Base-by-base conservation (phyloP, 2,113 vertebrate species). In the Gavialis gangeticus region DNA sequence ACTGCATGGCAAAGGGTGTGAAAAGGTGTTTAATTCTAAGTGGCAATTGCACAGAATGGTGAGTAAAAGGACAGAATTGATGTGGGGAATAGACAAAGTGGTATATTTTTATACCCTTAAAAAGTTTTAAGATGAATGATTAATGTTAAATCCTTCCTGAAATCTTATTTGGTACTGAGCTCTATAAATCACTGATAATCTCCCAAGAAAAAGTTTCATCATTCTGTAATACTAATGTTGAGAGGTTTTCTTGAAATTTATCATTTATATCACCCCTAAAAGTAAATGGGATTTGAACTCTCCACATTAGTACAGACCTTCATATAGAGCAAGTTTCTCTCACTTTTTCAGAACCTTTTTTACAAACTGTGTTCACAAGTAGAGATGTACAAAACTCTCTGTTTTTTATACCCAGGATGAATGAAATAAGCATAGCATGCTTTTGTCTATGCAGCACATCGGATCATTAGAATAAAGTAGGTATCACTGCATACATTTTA, bases 221-320 rank as follows among this genome's bases (percentile, higher is more conserved):
- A 4, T 96, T 94, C 9, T 3, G 81, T 91, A 96, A 94, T 96
- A 94, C 73, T 76, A 79, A 25, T 81, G 78, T 95, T 89, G 79
- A 97, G 88, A 95, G n/a, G 15, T 93, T 96, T 95, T 59, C 58
- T 96, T 95, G 75, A 69, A 87, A 94, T 97, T 96, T 95, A 96
- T 95, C 91, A 82, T 37, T 92, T 96, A 78, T 86, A 96, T 95
- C 96, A 55, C 27, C 25, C 25, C 54, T 75, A 28, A 96, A 87
- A 93, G 34, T 79, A 97, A 95, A 94, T 91, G 17, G 93, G 94
- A 93, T 87, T 97, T 78, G 76, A 96, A 89, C 87, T 89, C 75
- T 96, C 78, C 95, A 88, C 88, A 90, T 95, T 77, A 82, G 64
- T 83, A 75, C 18, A 2, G 34, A 96, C 86, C 22, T 91, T 60